Conservation (phyloP, 2,797 vertebrate genomes). For the Novumbra hubbsi region DNA sequence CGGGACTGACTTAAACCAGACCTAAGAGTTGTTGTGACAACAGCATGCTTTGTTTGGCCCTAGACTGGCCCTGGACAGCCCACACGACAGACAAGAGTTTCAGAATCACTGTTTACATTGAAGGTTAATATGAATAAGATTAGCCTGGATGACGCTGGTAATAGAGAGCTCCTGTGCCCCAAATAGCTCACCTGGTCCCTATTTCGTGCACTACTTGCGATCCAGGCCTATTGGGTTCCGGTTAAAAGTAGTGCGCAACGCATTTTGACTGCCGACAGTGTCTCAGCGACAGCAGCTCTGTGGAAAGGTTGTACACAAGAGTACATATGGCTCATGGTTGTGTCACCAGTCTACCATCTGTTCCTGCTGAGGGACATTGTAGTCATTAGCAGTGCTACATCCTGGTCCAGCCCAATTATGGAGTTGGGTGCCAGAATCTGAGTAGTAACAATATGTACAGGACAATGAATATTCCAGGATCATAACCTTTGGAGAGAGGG, state of each 20-base stretch:
- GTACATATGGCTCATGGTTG: not conserved
- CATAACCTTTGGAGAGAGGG: too few species aligned
- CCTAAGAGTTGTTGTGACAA: not conserved
- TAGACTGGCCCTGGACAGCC: too few species aligned
- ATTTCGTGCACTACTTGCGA: not conserved
- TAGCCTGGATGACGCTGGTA: not conserved
- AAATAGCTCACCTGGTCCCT: not conserved
- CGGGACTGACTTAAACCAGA: not conserved
- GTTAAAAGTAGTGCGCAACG: not conserved
- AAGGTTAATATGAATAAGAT: not conserved
- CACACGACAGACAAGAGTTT: not conserved
- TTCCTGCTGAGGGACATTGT: constrained; percentile 15
- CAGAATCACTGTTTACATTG: not conserved
- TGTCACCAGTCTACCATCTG: constrained; percentile 30
- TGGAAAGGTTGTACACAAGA: not conserved
- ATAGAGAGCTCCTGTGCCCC: not conserved
- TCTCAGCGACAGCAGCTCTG: not conserved
- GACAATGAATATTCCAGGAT: too few species aligned
- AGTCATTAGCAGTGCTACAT: constrained; percentile 28
- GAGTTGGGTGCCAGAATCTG: not conserved
- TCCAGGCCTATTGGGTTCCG: not conserved
- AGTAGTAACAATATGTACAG: too few species aligned
- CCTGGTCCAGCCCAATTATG: constrained; percentile 1
- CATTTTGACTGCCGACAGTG: not conserved
- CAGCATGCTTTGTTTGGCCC: not conserved